These are phyloP conservation scores for Chloromyia formosa DNA, from an alignment of 2,888 invertebrate species.

Conservation along the genomic window DNA sequence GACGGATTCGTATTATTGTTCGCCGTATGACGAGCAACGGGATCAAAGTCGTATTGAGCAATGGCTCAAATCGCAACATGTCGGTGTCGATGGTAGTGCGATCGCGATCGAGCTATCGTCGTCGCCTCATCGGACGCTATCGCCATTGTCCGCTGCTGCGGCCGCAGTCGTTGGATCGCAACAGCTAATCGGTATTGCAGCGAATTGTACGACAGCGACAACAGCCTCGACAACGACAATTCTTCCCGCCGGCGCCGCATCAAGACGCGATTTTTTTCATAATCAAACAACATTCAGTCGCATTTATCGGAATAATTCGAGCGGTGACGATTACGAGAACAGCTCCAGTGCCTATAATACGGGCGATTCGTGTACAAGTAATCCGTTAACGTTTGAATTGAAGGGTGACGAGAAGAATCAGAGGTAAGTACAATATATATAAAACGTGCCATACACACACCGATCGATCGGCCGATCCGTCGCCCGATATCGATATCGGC, in stretches of 20 bases:
- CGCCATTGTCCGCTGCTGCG: neutral
- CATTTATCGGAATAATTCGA: slow-evolving; percentile 52
- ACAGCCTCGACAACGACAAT: neutral
- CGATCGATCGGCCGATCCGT: no score
- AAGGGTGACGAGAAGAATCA: slow-evolving; percentile 46
- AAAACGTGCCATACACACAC: no score
- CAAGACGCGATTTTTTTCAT: slow-evolving; percentile 34
- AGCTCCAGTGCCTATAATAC: slow-evolving; percentile 80
- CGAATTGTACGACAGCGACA: neutral
- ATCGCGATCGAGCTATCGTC: neutral
- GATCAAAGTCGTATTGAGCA: slow-evolving; percentile 52
- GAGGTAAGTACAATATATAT: no score
- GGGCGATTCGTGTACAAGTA: slow-evolving; percentile 77
- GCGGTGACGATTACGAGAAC: slow-evolving; percentile 69
- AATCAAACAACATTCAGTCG: slow-evolving; percentile 43
- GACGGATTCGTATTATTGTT: slow-evolving; percentile 68
- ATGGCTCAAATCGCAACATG: slow-evolving; percentile 50
- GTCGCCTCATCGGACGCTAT: neutral
- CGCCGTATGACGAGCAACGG: slow-evolving; percentile 66
- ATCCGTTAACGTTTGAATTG: slow-evolving; percentile 66
- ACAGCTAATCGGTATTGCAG: neutral
- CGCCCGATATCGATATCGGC: no score
- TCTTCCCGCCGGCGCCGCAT: neutral
- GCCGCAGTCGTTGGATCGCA: neutral
- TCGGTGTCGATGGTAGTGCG: slow-evolving; percentile 42